Evolutionary conservation across 2,888 invertebrate genomes (phyloP), one percentile per base, ranked within the genome.

Genomic region (Fragum whitleyi): DNA sequence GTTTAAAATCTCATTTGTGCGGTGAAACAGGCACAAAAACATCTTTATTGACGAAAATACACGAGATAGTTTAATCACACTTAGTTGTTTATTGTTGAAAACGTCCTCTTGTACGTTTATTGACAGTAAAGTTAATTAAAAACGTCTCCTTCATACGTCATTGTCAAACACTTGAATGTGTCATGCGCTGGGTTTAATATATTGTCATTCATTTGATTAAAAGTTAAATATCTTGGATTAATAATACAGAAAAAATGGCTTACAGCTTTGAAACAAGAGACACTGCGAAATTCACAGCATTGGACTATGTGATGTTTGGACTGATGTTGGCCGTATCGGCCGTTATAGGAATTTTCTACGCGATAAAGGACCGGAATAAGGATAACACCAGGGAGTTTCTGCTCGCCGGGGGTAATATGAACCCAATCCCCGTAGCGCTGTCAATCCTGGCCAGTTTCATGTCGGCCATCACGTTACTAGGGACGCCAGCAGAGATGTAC

Each of bases 371-470:
- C 76, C 81, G 92, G 3, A 84, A 86, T 1, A 89, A 89, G 59
- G 83, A 86, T 28, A 90, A 88, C 28, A 90, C 91, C 3, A 87
- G 90, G 57, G 91, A 92, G 39, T 93, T 92, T 73, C 87, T 93
- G 23, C 84, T 93, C 80, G 93, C 93, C 1, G 92, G 92, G 5
- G 90, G 92, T 7, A 88, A 91, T 72, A 93, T 94, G 94, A 87
- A 87, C 51, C 88, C 92, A 0, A 74, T 90, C 2, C 94, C 94
- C 0, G 93, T 93, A 21, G 87, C 92, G 0, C 82, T 93, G 81
- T 93, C 93, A n/a, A 85, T 94, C 59, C 86, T 94, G 55, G 94
- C 93, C 29, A 92, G 92, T 81, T 94, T 94, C 85, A 94, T 94
- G 93, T 93, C 93, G 29, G 94, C 93, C 75, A 92, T 94, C 36